Base-by-base conservation (phyloP, 2,888 invertebrate genomes). In the Diabrotica balteata region DNA sequence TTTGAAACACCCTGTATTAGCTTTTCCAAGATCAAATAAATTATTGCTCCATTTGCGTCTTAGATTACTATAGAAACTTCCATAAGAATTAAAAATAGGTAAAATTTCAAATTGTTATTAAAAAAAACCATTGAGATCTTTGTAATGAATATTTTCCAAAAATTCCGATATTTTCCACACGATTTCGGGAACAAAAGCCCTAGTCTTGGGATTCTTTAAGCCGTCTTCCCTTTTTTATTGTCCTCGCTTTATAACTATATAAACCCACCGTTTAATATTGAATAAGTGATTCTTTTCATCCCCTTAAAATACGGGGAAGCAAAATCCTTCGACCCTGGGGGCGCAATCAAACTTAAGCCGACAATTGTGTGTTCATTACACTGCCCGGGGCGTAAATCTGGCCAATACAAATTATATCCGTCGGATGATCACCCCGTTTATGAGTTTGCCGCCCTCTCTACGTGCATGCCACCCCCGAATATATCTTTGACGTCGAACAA, bases 361-460 rank as follows among this genome's bases (percentile, higher is more conserved):
- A 83, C 84, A 84, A 84, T 84, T 84, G 84, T 84, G 83, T 83
- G 83, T 84, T 84, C 84, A 84, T 84, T 84, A 84, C 82, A 81
- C 80, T 79, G 82, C 82, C 81, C 80, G 66, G 77, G 83, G 84
- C 82, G 84, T 78, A 84, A 84, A 84, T 84, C 84, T 84, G 84
- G 84, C 84, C 84, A 84, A 84, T 84, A 84, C 84, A 84, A 84
- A 84, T 84, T 84, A 84, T 82, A 84, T 83, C 82, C 82, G 77
- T 79, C 78, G 76, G 76, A 76, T 79, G 78, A 79, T 79, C 75
- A 75, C 76, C 76, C 75, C 74, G 73, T 70, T 69, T 70, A 74
- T 72, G 71, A 69, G 67, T 67, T 59, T 58, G 65, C 69, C 67
- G 67, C 67, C 67, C 65, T 58, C 61, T 60, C 44, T 64, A 57